These are phyloP conservation scores for Macropus fuliginosus DNA, from an alignment of 2,797 vertebrate genomes.

Conservation along the genomic window DNA sequence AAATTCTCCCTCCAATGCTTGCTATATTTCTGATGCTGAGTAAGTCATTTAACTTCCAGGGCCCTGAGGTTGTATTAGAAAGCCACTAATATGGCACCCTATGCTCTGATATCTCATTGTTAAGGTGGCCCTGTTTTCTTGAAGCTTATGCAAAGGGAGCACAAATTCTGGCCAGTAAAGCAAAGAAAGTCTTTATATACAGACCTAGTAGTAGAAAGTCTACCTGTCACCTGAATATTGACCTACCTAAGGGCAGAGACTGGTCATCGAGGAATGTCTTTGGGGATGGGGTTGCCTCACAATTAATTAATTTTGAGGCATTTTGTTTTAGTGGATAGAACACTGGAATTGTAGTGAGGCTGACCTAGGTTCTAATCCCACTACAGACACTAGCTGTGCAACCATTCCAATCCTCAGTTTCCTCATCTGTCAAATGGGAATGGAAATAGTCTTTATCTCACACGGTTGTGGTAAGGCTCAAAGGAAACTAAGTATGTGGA, in stretches of 20 bases:
- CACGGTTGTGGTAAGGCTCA: neutral
- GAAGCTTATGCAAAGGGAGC: neutral
- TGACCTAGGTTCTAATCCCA: neutral
- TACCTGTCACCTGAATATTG: neutral
- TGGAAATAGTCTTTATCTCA: slow-evolving; percentile 6
- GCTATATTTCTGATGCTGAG: neutral
- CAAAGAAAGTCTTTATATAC: neutral
- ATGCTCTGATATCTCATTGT: neutral
- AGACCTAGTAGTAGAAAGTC: neutral
- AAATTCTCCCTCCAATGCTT: neutral
- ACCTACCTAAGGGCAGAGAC: neutral
- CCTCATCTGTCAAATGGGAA: slow-evolving; percentile 26
- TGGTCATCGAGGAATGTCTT: neutral
- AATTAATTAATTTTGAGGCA: neutral
- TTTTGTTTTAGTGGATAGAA: neutral
- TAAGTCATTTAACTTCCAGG: neutral
- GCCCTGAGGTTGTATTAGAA: neutral
- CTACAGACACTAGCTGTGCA: neutral
- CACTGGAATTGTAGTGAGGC: neutral
- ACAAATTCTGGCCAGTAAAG: neutral
- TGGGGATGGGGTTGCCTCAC: neutral
- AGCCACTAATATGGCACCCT: neutral
- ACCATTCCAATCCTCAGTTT: slow-evolving; percentile 14
- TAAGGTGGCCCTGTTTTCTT: neutral
- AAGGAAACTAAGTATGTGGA: neutral